Evolutionary conservation across 2,113 vertebrate genomes (phyloP).

Genomic region (Mus musculus): GRCm39 chr11:22554001-22554500

Average conservation of each 20-base stretch:
- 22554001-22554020: background rate
- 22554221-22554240: background rate
- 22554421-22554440: background rate
- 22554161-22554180: background rate
- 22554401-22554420: background rate
- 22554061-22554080: background rate
- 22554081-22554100: background rate
- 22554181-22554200: background rate
- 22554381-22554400: background rate
- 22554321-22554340: background rate
- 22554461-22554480: background rate
- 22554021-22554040: background rate
- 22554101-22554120: background rate
- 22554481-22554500: background rate
- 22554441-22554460: background rate
- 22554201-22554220: background rate
- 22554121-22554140: background rate
- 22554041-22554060: background rate
- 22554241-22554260: background rate
- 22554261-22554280: background rate
- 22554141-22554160: background rate
- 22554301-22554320: background rate
- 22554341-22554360: background rate
- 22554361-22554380: background rate
- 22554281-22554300: background rate